Evolutionary conservation across 2,797 vertebrate species (phyloP).

Genomic region (Bovichtus diacanthus): DNA sequence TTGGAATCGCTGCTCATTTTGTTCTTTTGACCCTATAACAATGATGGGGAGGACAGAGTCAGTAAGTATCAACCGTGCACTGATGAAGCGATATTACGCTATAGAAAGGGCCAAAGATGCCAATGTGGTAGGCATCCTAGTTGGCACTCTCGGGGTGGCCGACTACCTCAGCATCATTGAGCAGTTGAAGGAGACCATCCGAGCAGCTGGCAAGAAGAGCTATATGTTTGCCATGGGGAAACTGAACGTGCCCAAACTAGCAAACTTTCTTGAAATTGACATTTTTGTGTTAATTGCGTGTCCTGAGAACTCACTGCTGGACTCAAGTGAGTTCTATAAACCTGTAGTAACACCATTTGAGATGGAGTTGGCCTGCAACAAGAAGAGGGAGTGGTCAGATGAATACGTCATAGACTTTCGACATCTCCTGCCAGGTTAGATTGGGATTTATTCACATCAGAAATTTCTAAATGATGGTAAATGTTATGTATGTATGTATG

Average conservation of each 20-base stretch:
- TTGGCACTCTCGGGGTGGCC: slow-evolving; percentile 91
- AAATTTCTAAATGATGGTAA: no score
- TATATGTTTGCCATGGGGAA: slow-evolving; percentile 96
- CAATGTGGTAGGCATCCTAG: slow-evolving; percentile 92
- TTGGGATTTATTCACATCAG: background rate
- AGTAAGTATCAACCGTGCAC: slow-evolving; percentile 84
- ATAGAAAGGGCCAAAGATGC: slow-evolving; percentile 95
- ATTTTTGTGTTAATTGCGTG: slow-evolving; percentile 95
- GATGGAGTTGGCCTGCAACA: slow-evolving; percentile 97
- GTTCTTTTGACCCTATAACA: slow-evolving; percentile 89
- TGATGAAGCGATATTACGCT: slow-evolving; percentile 93
- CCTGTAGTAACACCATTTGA: slow-evolving; percentile 93
- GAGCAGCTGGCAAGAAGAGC: slow-evolving; percentile 91
- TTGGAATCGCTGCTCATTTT: slow-evolving; percentile 90
- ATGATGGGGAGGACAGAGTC: slow-evolving; percentile 83
- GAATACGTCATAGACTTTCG: slow-evolving; percentile 92
- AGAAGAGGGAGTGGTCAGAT: slow-evolving; percentile 89
- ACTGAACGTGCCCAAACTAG: slow-evolving; percentile 93
- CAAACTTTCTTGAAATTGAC: slow-evolving; percentile 96
- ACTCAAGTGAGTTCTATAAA: slow-evolving; percentile 88
- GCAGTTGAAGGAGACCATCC: slow-evolving; percentile 88
- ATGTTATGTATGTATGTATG: no score
- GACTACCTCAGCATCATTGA: slow-evolving; percentile 89
- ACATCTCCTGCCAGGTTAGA: slow-evolving; percentile 92
- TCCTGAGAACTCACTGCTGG: slow-evolving; percentile 91